A percentile compares a stretch with the other conserved stretches of the same genome.
phyloP scores from a whole-genome alignment of 2,797 vertebrate species.

The Alectoris magna region DNA sequence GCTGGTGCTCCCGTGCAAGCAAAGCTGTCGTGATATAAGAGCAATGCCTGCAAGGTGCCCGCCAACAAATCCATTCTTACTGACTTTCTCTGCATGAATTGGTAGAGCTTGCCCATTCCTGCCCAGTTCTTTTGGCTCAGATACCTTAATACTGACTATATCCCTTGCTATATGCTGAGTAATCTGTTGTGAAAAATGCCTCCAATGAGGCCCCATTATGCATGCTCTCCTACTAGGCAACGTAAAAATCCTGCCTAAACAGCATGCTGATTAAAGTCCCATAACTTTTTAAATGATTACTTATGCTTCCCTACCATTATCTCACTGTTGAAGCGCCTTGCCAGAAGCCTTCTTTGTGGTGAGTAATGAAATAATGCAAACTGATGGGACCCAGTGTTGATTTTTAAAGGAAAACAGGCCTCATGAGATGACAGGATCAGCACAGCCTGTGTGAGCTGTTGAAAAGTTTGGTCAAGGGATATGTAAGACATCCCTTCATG shows the following conservation, averaged over 20 bases:
- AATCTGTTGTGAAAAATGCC: constrained; percentile 64
- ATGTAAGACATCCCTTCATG: fast-evolving
- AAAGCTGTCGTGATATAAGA: constrained; percentile 52
- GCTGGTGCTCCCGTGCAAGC: constrained; percentile 47
- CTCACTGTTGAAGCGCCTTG: constrained; percentile 39
- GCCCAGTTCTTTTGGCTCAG: constrained; percentile 69
- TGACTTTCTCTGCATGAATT: constrained; percentile 51
- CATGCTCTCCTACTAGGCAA: constrained; percentile 46
- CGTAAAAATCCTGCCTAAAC: constrained; percentile 48
- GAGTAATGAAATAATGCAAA: constrained; percentile 39
- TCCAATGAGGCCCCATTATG: constrained; percentile 48
- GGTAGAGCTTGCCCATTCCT: constrained; percentile 67
- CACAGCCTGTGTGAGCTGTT: background rate
- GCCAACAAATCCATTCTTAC: constrained; percentile 60
- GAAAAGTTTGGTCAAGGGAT: fast-evolving
- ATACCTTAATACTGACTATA: constrained; percentile 69
- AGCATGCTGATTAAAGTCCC: constrained; percentile 48
- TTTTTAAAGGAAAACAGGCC: constrained; percentile 35
- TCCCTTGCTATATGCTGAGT: constrained; percentile 69
- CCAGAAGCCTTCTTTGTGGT: constrained; percentile 42
- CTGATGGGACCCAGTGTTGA: background rate
- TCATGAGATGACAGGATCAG: background rate
- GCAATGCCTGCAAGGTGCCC: constrained; percentile 55
- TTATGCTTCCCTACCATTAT: constrained; percentile 48
- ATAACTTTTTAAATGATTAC: constrained; percentile 51